Percentiles rank a stretch among this genome's conserved stretches.
These are phyloP conservation scores for Opisthograptis luteolata DNA, from an alignment of 2,888 invertebrate species.

Conservation along the genomic window DNA sequence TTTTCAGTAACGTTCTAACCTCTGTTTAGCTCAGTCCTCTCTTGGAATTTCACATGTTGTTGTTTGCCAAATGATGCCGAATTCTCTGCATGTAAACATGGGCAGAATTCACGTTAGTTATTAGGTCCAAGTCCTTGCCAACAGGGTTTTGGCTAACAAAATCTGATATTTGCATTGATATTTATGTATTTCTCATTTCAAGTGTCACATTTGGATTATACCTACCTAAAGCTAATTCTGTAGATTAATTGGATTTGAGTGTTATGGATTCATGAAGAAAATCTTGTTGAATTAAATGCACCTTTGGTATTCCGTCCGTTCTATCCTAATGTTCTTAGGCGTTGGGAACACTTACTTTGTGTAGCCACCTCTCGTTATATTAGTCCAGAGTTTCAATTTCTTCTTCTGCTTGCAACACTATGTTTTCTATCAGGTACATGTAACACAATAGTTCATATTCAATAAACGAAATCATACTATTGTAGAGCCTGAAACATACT, in stretches of 20 bases:
- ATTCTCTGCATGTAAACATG: constrained; percentile 28
- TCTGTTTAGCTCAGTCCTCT: no score
- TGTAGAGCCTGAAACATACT: no score
- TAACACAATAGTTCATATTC: no score
- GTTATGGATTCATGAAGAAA: neutral
- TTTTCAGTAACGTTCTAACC: constrained; percentile 28
- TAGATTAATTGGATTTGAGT: neutral
- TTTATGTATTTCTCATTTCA: constrained; percentile 20
- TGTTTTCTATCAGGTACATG: no score
- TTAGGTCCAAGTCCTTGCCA: constrained; percentile 46
- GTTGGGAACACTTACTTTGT: no score
- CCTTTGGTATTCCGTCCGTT: no score
- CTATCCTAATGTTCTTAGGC: no score
- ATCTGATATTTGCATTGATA: constrained; percentile 6
- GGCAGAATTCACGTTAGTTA: constrained; percentile 43
- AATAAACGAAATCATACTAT: no score
- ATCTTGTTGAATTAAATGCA: constrained; percentile 10
- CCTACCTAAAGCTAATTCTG: constrained; percentile 5
- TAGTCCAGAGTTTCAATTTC: no score
- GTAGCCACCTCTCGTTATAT: no score
- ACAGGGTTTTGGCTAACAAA: constrained; percentile 21
- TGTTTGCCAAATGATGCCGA: constrained; percentile 52
- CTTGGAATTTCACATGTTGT: constrained; percentile 29
- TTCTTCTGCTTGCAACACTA: no score
- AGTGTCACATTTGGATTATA: constrained; percentile 16